Evolutionary conservation across 2,888 invertebrate genomes (phyloP), one percentile per base, ranked within the genome.

Genomic region (Pasiphila rectangulata): DNA sequence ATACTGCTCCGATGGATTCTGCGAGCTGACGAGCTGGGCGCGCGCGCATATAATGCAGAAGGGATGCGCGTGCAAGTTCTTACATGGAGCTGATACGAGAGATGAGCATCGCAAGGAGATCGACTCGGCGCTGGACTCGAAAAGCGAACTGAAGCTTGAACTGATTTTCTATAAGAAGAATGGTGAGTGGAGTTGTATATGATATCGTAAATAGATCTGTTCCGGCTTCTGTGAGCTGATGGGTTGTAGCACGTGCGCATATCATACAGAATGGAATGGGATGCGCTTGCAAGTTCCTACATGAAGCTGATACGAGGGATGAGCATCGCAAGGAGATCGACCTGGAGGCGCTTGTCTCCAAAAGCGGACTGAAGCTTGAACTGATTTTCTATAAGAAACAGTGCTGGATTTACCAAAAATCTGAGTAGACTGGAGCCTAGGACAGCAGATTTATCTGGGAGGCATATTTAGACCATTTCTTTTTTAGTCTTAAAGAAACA

Each of bases 181-280:
- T 89, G 96, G 98, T 97, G 79, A 92, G 93, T 79, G 9, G 21
- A n/a, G n/a, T n/a, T n/a, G n/a, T n/a, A n/a, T n/a, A n/a, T n/a
- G n/a, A n/a, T n/a, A 97, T 97, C 90, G 97, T 97, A 69, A 97
- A 97, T 90, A 97, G 97, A 90, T 97, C 96, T 51, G 97, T 97
- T 91, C n/a, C n/a, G 97, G 97, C 51, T 97, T 97, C 90, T 96
- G 96, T 85, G 97, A 97, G 91, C 93, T 98, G 91, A 97, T 97
- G 49, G 96, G 97, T 61, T 97, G 94, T n/a, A 90, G 92, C 96
- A 61, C 92, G 97, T 69, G 97, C 97, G 58, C 96, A 97, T 90
- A 97, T 98, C 88, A 97, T 97, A 97, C 97, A 97, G 89, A 97
- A 97, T n/a, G n/a, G n/a, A n/a, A n/a, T n/a, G 80, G 95, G 96